Base-by-base conservation (phyloP, 2,113 vertebrate genomes). In the Pterocles orientalis region DNA sequence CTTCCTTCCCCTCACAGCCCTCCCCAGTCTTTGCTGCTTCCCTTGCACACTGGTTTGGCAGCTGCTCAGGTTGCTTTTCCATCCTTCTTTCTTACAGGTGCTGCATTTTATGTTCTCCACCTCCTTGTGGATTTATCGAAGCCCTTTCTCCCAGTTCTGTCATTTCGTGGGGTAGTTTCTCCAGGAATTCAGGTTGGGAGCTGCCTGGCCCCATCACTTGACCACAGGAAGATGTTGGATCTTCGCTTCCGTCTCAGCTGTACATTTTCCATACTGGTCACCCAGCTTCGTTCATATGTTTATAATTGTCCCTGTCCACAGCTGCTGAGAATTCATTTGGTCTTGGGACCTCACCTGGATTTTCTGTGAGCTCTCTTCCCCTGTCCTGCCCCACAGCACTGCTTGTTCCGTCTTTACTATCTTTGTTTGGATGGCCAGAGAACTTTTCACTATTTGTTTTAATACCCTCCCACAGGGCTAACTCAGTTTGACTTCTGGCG, bases 361-460 rank as follows among this genome's bases (percentile, higher is more conserved):
- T 90, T 84, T 81, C 65, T 80, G 65, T 90, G 75, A 87, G 53
- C 78, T 88, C 53, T 82, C 21, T 76, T 91, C 31, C 41, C 65
- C 25, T 5, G 33, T 62, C 86, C 77, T 81, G 29, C 72, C 76
- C 89, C 57, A 65, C 81, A 91, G 70, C 70, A 50, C 45, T 69
- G 45, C 84, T 85, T 91, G 53, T 73, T 94, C 90, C 93, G 34
- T 95, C 94, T 93, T 93, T 90, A 95, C 95, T 91, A 90, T 62
- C 71, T 90, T n/a, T 45, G 75, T 95, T 95, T 92, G 70, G 69
- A 77, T 50, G 93, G 77, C 85, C 72, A 84, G 75, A 73, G 78
- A 89, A 91, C 73, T 34, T 87, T 91, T 88, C 75, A 39, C 58
- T 91, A 29, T 95, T 90, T 95, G 79, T 77, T 93, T 94, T 95